Evolutionary conservation across 2,113 vertebrate species (phyloP).

Genomic region (Balaeniceps rex): DNA sequence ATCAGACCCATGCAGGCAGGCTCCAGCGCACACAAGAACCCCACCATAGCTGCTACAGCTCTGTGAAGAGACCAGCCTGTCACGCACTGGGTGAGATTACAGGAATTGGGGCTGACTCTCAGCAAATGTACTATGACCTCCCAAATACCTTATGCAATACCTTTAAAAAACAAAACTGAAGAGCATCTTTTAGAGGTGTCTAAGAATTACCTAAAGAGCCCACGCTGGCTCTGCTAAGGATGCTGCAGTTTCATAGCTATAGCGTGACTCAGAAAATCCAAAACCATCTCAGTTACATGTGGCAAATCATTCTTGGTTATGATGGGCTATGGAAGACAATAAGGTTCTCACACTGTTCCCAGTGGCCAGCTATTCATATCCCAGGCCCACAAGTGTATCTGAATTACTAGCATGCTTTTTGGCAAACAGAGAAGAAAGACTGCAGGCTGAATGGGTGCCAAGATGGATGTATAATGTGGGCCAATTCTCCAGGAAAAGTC

Average conservation of each 20-base stretch:
- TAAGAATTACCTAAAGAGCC: background rate
- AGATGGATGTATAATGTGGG: background rate
- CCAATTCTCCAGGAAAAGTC: background rate
- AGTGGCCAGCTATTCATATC: conserved; percentile 20
- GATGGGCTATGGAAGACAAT: conserved; percentile 17
- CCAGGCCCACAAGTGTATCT: conserved; percentile 14
- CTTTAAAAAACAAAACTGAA: background rate
- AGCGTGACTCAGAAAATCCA: background rate
- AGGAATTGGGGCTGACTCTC: background rate
- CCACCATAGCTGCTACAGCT: background rate
- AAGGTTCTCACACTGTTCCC: conserved; percentile 11
- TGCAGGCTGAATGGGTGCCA: conserved; percentile 3
- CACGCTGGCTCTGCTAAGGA: accelerated
- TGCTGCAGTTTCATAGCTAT: background rate
- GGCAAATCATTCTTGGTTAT: conserved; percentile 18
- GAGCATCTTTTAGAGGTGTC: background rate
- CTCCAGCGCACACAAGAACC: background rate
- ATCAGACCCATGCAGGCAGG: background rate
- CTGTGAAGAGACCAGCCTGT: background rate
- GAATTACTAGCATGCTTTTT: background rate
- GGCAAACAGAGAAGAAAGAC: conserved; percentile 1
- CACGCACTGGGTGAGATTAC: background rate
- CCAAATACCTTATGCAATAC: background rate
- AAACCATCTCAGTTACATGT: conserved; percentile 13
- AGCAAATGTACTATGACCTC: background rate